Conservation (phyloP, 2,888 invertebrate species). For the Drosophila barbarae region DNA sequence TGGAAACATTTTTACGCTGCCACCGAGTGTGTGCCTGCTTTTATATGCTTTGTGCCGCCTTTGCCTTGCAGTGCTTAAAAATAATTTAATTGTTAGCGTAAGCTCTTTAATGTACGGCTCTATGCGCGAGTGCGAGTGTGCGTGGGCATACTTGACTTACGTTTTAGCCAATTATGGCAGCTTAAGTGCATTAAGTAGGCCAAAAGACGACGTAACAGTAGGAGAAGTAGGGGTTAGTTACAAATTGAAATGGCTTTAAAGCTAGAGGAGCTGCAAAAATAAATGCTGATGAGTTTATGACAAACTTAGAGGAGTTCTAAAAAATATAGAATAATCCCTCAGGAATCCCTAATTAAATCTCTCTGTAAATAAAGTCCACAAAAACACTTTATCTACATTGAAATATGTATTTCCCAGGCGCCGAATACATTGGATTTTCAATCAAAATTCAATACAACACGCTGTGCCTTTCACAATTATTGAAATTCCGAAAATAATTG, state of each 20-base stretch:
- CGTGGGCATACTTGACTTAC: slow-evolving; percentile 37
- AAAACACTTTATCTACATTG: background rate
- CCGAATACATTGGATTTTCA: background rate
- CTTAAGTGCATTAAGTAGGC: slow-evolving; percentile 24
- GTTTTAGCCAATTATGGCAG: slow-evolving; percentile 59
- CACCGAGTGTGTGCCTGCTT: slow-evolving; percentile 33
- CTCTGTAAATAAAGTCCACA: background rate
- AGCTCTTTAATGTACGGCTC: slow-evolving; percentile 61
- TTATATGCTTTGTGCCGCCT: slow-evolving; percentile 38
- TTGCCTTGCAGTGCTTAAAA: slow-evolving; percentile 54
- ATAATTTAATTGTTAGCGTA: slow-evolving; percentile 68
- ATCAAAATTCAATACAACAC: slow-evolving; percentile 10
- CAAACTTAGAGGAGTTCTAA: background rate
- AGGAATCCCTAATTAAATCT: background rate
- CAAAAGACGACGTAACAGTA: slow-evolving; percentile 3
- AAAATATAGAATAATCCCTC: no score
- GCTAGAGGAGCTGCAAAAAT: background rate
- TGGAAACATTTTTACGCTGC: slow-evolving; percentile 46
- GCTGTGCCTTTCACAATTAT: background rate
- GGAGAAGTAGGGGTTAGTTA: background rate
- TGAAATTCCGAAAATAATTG: slow-evolving; percentile 3
- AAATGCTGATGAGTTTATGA: no score
- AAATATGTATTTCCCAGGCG: background rate
- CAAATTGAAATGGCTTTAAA: background rate
- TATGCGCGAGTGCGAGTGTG: background rate